Evolutionary conservation across 1,140 invertebrate genomes (phyloP), one percentile per base, ranked within the genome.

Genomic region (Drosophila lini): DNA sequence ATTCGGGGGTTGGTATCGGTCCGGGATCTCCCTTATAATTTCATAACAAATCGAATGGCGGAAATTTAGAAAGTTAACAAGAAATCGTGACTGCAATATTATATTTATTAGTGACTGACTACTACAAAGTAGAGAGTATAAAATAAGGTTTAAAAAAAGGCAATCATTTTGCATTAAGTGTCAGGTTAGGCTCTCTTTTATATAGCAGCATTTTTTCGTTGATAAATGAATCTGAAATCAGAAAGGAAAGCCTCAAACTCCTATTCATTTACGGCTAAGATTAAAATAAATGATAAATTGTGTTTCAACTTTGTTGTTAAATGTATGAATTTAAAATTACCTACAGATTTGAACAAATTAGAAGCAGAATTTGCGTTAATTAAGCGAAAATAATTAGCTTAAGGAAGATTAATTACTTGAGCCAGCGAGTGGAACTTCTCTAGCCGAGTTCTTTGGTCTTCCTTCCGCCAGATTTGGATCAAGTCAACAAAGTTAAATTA

Each of bases 51-150:
- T 55, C 34, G 19, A 38, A 55, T 25, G 19, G 52, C 52, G 52
- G 52, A 55, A 55, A 63, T 42, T 61, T 63, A 22, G 57, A 34
- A 64, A 64, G 31, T 42, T 13, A 41, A 64, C 19, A 11, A 22
- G 16, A 31, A 41, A 60, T 59, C 61, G 55, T 60, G 61, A 59
- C 48, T 42, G 32, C 5, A 58, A 38, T 63, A 62, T 58, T 59
- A 60, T 55, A 55, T 55, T 55, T 55, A 55, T 22, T 32, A 40
- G 55, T 22, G 55, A 22, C 19, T 32, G 55, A 11, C 28, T 40
- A 11, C 28, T 40, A 19, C 11, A 42, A 32, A 41, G 11, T 57
- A 19, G 6, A 16, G 3, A 53, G 58, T 36, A 31, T n/a, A 7
- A 48, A 34, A 59, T 32, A 13, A 34, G 9, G 22, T 53, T 32